A percentile compares a stretch with the other conserved stretches of the same genome.
phyloP scores from a whole-genome alignment of 2,888 invertebrate genomes.

The Punctoribates punctum region DNA sequence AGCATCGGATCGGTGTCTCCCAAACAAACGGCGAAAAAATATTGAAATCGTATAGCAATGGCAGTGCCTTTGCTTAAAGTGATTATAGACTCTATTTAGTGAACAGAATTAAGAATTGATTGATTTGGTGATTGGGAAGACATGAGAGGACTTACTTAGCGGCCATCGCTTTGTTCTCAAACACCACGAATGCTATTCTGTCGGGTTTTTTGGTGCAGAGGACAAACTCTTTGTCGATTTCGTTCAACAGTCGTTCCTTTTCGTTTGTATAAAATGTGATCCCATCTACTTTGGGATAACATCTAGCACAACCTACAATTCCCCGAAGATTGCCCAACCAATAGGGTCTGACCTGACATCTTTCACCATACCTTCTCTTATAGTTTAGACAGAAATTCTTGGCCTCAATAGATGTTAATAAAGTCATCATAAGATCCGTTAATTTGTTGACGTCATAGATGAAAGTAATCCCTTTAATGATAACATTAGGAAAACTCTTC shows the following conservation, averaged over 20 bases:
- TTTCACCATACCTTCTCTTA: not conserved
- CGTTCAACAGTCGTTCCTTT: not conserved
- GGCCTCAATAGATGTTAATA: constrained; percentile 8
- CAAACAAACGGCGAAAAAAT: not conserved
- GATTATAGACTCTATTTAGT: too few relatives aligned
- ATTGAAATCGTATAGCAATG: not conserved
- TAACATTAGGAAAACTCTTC: constrained; percentile 25
- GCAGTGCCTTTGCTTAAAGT: too few relatives aligned
- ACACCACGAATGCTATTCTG: not conserved
- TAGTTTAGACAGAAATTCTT: constrained; percentile 2
- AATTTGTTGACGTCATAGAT: not conserved
- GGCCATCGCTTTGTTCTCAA: not conserved
- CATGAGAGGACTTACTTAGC: not conserved
- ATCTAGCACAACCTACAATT: not conserved
- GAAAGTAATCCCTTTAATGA: constrained; percentile 19
- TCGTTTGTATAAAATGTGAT: not conserved
- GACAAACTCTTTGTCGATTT: not conserved
- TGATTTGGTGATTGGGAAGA: not conserved
- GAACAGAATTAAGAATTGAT: too few relatives aligned
- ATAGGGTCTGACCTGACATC: not conserved
- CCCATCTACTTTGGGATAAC: not conserved
- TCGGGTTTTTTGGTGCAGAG: not conserved
- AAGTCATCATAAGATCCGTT: not conserved
- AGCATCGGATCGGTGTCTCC: not conserved
- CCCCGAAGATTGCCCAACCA: not conserved